Percentiles rank a stretch among this genome's conserved stretches.
phyloP scores from a whole-genome alignment of 2,113 vertebrate genomes.

The Notiomystis cincta region DNA sequence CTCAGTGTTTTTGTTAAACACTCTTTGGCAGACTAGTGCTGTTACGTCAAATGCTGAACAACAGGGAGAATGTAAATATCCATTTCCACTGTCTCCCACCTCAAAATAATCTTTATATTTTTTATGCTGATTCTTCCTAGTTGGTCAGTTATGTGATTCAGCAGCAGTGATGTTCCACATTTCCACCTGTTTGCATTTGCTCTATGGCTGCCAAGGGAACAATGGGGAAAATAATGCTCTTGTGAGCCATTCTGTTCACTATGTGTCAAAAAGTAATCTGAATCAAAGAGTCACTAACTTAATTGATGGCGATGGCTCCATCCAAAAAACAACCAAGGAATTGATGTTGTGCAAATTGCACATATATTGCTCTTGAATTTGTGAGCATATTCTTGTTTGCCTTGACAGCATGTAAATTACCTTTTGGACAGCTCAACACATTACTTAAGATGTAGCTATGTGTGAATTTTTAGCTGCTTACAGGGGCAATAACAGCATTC shows the following conservation, averaged over 20 bases:
- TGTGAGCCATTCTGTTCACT: constrained; percentile 59
- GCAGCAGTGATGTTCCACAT: constrained; percentile 5
- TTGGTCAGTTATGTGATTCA: constrained; percentile 11
- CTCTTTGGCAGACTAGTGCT: not conserved
- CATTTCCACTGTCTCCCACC: not conserved
- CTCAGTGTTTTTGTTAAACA: not conserved
- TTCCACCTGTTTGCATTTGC: constrained; percentile 72
- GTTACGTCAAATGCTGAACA: not conserved
- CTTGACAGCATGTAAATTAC: constrained; percentile 79
- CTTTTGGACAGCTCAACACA: constrained; percentile 71
- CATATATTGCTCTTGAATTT: constrained; percentile 75
- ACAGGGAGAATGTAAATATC: constrained; percentile 43
- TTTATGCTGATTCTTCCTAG: constrained; percentile 47
- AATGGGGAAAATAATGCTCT: constrained; percentile 63
- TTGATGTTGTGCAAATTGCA: constrained; percentile 75
- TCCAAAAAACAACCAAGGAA: constrained; percentile 72
- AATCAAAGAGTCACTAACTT: constrained; percentile 73
- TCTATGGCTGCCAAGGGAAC: constrained; percentile 63
- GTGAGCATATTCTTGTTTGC: constrained; percentile 73
- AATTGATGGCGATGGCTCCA: constrained; percentile 71
- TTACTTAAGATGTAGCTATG: constrained; percentile 71
- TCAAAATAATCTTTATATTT: constrained; percentile 60
- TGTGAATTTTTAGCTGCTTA: constrained; percentile 69
- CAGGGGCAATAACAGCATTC: constrained; percentile 64
- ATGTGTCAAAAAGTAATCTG: constrained; percentile 78